These are phyloP conservation scores for Urocyon cinereoargenteus DNA, from an alignment of 2,797 vertebrate species.

Conservation along the genomic window DNA sequence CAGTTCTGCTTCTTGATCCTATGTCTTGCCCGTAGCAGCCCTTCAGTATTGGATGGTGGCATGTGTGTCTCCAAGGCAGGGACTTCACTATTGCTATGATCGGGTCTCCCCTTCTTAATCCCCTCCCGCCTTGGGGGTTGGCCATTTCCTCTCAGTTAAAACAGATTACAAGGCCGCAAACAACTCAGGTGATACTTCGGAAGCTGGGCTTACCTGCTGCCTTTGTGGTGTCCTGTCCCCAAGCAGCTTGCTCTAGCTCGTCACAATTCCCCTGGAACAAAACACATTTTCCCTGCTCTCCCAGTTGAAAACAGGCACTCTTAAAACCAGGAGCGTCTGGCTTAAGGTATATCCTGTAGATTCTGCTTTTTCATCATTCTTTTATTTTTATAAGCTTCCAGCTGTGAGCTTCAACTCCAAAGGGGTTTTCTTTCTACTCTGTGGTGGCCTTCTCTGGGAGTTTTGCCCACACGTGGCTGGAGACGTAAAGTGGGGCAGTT, in stretches of 20 bases:
- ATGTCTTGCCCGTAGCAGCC: not conserved
- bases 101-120: not conserved
- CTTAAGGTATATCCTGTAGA: not conserved
- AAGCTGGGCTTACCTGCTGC: not conserved
- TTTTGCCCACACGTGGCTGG: not conserved
- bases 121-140: not conserved
- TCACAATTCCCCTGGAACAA: not conserved
- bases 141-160: not conserved
- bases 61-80: not conserved
- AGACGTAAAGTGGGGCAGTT: not conserved
- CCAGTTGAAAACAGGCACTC: not conserved
- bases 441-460: not conserved
- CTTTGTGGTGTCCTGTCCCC: rapidly evolving
- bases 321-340: not conserved
- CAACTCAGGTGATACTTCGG: not conserved
- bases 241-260: not conserved
- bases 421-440: not conserved
- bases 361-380: not conserved
- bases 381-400: not conserved
- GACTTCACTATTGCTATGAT: not conserved
- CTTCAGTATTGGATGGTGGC: not conserved
- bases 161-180: not conserved
- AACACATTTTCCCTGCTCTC: rapidly evolving
- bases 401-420: not conserved
- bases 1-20: not conserved